Base-by-base conservation (phyloP, 2,113 vertebrate genomes). In the Pyxicephalus adspersus region DNA sequence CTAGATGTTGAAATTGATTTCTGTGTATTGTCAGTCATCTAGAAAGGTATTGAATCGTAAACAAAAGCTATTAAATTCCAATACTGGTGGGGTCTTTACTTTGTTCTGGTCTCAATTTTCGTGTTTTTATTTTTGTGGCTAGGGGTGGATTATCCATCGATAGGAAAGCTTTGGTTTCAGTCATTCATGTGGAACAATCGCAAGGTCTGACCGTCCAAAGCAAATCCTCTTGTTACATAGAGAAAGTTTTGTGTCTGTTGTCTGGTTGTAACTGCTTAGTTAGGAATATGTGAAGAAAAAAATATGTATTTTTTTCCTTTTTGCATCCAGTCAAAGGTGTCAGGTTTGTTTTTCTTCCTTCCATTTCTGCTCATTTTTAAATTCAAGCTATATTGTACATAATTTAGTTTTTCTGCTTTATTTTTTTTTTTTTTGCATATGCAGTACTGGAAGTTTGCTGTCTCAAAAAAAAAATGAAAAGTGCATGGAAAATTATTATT, bases 251-350 rank as follows among this genome's bases (percentile, higher is more conserved):
- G 71, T 84, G 65, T 64, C 15, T 84, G 83, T 80, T 72, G 84
- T 81, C 38, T 57, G 71, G 81, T 85, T 74, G 83, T 86, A 86
- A 87, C 81, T 87, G 87, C 77, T 80, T 70, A 73, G 65, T 61
- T 83, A 87, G 84, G 11, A 45, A 45, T 13, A 13, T 45, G 9
- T 45, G 15, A 86, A 86, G 73, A 81, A 64, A 70, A 50, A 51
- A 50, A 68, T 23, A 15, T 4, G 0, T 70, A 11, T 6, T 57
- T 57, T 20, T 52, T 25, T 52, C 4, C 0, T 20, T 25, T 15
- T 34, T 66, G 31, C 16, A 45, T 1, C 11, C 9, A 13, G 38
- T 45, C 9, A 2, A 1, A 45, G 38, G 0, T 45, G 38, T 45
- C 15, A n/a, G n/a, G 38, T 13, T 9, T 13, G 6, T 45, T 45